Conservation (phyloP, 2,888 invertebrate genomes). For the Chydorus sphaericus region DNA sequence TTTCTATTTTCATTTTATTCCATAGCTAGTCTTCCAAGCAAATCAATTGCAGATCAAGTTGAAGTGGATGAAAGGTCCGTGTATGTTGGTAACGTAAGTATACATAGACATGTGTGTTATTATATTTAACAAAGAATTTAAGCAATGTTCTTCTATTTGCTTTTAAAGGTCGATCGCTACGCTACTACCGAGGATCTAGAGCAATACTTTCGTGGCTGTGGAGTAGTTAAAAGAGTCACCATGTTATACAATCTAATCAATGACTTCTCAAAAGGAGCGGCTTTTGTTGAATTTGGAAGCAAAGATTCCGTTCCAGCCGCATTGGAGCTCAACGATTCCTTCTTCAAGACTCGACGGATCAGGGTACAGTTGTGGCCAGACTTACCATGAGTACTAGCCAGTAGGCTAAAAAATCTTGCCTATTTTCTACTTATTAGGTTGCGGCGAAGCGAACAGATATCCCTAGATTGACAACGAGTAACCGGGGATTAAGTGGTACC, state of each 20-base stretch:
- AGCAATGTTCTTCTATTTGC: neutral
- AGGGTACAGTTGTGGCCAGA: constrained; percentile 46
- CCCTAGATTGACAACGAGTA: constrained; percentile 89
- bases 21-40: constrained; percentile 56
- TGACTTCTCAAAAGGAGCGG: constrained; percentile 98
- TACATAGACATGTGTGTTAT: neutral
- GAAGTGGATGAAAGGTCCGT: constrained; percentile 94
- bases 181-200: constrained; percentile 97
- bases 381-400: neutral
- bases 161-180: constrained; percentile 70
- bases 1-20: constrained; percentile 19
- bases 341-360: constrained; percentile 95
- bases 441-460: constrained; percentile 95
- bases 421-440: constrained; percentile 43
- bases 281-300: constrained; percentile 97
- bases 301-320: constrained; percentile 95
- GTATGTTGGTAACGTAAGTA: constrained; percentile 70
- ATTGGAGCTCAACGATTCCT: constrained; percentile 93
- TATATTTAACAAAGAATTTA: neutral
- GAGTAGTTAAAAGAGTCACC: constrained; percentile 95
- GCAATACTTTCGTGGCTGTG: constrained; percentile 98
- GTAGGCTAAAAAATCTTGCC: neutral
- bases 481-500: constrained; percentile 46
- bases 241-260: constrained; percentile 98
- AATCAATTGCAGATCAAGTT: constrained; percentile 92